Percentiles rank a stretch among this genome's conserved stretches.
These are phyloP conservation scores for Bombycilla garrulus DNA, from an alignment of 2,113 vertebrate species.

Conservation along the genomic window DNA sequence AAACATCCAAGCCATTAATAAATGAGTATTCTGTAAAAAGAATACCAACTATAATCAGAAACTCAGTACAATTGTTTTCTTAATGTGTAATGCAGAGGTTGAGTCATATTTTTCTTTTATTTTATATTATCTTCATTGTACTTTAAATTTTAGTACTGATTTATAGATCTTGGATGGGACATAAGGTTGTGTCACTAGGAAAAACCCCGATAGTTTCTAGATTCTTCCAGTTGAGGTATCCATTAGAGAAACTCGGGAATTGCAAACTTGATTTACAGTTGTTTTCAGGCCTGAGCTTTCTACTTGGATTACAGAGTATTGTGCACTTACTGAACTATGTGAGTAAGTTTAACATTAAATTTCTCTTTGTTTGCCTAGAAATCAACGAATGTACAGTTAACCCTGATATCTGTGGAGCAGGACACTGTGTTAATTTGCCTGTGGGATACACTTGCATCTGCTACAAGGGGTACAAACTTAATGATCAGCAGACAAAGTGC, in stretches of 20 bases:
- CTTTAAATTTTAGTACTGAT: neutral
- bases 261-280: neutral
- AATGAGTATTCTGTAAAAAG: neutral
- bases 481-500: slow-evolving; percentile 81
- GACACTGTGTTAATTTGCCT: slow-evolving; percentile 88
- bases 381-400: slow-evolving; percentile 92
- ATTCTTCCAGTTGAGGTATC: neutral
- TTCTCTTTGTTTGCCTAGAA: slow-evolving; percentile 74
- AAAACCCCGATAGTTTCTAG: neutral
- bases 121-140: neutral
- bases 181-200: neutral
- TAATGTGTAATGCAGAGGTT: neutral
- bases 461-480: slow-evolving; percentile 81
- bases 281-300: neutral
- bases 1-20: neutral
- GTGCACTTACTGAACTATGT: neutral
- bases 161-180: neutral
- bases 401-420: slow-evolving; percentile 90
- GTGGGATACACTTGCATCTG: slow-evolving; percentile 92
- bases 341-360: neutral
- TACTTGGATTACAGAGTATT: neutral
- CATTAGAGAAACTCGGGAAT: neutral
- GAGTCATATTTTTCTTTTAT: neutral
- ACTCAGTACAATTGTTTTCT: neutral
- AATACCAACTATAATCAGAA: neutral